Conservation (phyloP, 2,797 vertebrate species). For the Apogon hyalosoma region DNA sequence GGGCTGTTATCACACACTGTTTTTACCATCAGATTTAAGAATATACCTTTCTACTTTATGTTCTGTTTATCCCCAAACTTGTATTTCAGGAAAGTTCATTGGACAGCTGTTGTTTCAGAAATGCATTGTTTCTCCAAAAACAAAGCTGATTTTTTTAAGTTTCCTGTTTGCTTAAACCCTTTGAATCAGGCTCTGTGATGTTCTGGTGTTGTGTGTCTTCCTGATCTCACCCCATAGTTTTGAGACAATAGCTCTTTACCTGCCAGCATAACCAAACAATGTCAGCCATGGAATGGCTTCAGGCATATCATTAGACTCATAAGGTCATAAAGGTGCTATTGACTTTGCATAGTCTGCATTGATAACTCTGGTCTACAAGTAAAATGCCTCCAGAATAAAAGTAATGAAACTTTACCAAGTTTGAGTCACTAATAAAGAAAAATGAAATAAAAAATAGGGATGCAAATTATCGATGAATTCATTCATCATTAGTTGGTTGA, state of each 20-base stretch:
- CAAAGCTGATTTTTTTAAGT: background rate
- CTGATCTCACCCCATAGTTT: conserved; percentile 18
- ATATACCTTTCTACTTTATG: background rate
- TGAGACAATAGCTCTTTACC: conserved; percentile 35
- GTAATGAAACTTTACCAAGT: no score
- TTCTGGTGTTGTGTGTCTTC: conserved; percentile 21
- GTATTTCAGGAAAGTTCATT: no score
- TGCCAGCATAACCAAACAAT: conserved; percentile 14
- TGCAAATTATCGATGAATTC: no score
- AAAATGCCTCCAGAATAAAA: no score
- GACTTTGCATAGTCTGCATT: no score
- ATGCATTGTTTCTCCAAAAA: background rate
- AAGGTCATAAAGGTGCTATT: no score
- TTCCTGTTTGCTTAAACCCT: conserved; percentile 15
- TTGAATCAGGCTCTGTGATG: conserved; percentile 12
- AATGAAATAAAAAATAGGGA: no score
- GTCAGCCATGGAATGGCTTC: no score
- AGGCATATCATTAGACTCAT: no score
- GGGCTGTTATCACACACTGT: conserved; percentile 27
- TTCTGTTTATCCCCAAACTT: background rate
- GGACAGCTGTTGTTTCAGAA: background rate
- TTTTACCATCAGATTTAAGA: conserved; percentile 1
- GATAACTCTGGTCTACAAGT: no score
- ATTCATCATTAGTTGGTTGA: no score
- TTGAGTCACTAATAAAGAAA: no score